Evolutionary conservation across 2,797 vertebrate species (phyloP).

Genomic region (Tolypeutes matacus): DNA sequence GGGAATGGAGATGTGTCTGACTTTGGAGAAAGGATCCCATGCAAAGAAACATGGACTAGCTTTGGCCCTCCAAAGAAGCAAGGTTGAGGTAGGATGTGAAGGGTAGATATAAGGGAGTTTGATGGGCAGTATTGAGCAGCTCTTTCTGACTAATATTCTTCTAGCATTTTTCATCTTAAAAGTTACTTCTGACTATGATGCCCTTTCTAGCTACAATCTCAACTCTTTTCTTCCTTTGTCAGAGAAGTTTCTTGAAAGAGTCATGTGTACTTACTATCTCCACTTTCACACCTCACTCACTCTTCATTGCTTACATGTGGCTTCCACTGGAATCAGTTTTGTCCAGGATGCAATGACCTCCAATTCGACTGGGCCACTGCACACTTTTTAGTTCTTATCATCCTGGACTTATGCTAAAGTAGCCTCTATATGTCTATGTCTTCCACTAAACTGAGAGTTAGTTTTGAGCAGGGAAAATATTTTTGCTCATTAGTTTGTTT

Average conservation of each 20-base stretch:
- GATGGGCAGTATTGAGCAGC: not conserved
- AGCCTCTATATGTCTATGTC: not conserved
- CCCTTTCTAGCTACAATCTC: not conserved
- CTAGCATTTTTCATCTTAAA: not conserved
- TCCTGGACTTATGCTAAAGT: not conserved
- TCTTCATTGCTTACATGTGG: not conserved
- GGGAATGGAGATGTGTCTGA: not conserved
- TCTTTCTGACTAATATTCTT: not conserved
- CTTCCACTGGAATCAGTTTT: not conserved
- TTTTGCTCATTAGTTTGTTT: not conserved
- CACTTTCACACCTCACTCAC: not conserved
- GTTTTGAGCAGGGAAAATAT: not conserved
- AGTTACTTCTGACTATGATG: not conserved
- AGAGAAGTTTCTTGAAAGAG: not conserved
- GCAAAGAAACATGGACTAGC: not conserved
- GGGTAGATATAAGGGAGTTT: not conserved
- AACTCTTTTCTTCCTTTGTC: not conserved
- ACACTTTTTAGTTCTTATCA: not conserved
- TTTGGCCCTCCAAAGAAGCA: not conserved
- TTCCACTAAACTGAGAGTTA: not conserved
- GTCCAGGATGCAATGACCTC: not conserved
- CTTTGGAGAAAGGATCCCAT: not conserved
- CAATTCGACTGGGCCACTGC: rapidly evolving
- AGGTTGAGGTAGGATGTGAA: not conserved
- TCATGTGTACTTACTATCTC: not conserved